Evolutionary conservation across 1,140 invertebrate species (phyloP), one percentile per base, ranked within the genome.

Genomic region (Anastrepha obliqua): DNA sequence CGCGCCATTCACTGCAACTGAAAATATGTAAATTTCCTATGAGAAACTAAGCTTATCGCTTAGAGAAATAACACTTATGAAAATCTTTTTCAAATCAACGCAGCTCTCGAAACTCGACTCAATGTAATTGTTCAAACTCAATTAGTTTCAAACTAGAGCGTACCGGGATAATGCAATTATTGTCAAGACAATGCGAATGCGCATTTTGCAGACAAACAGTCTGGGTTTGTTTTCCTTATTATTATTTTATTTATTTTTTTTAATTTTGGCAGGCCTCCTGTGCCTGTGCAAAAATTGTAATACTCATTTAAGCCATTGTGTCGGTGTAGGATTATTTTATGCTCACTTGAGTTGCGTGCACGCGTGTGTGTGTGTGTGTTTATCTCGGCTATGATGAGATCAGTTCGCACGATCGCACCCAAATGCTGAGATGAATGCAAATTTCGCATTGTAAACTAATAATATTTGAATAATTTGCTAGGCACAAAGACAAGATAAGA

Each of bases 401-500:
- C 74, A 81, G 74, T 81, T 81, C 74, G 74, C 74, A 81, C 74
- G 74, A 81, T 81, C 74, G 74, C 51, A 81, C 55, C 20, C 42
- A 55, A 81, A 81, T 81, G 74, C 74, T 74, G 44, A 44, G 42
- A 74, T 74, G 44, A 74, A 74, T 74, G 74, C 44, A 81, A 81
- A 55, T 81, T 81, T 58, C 3, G n/a, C 20, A 81, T 81, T 81
- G 74, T 81, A 29, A 55, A 81, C 51, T 81, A 81, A 81, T 81
- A 55, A 81, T 81, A 55, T 81, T 81, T 81, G 74, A 81, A 81
- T 81, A 58, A 81, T 81, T 81, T 81, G 74, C 17, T 58, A 81
- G 20, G 51, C 17, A 78, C 44, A 81, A 81, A 13, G 44, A 17
- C 44, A 55, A 29, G 9, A 51, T 9, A 55, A 29, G 0, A 29